These are phyloP conservation scores for Chrosomus eos DNA, from an alignment of 2,797 vertebrate species.

Conservation along the genomic window DNA sequence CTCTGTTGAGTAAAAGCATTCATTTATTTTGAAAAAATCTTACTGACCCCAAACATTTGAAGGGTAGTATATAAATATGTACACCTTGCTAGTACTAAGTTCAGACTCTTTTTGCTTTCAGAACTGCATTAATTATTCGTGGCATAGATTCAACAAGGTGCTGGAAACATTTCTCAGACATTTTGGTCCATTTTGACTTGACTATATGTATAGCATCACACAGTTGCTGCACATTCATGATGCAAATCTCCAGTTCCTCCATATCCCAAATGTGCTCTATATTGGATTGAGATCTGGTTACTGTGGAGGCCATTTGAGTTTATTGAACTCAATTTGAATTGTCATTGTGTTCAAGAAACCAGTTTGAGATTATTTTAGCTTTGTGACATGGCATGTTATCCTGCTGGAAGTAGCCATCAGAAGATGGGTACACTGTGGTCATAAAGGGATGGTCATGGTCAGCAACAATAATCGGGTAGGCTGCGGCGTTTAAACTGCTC, in stretches of 20 bases:
- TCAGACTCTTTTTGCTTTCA: too few relatives aligned
- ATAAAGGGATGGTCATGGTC: neutral
- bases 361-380: neutral
- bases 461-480: too few relatives aligned
- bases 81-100: too few relatives aligned
- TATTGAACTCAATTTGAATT: too few relatives aligned
- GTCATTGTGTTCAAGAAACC: too few relatives aligned
- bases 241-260: too few relatives aligned
- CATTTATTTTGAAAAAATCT: neutral
- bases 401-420: conserved; percentile 56
- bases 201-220: neutral
- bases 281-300: neutral
- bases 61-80: neutral
- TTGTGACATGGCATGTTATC: conserved; percentile 43
- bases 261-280: too few relatives aligned
- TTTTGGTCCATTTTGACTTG: neutral
- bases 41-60: neutral
- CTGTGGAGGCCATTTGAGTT: too few relatives aligned
- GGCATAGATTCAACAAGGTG: neutral
- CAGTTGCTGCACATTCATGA: neutral
- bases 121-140: neutral
- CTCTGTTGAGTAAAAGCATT: neutral
- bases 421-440: conserved; percentile 32
- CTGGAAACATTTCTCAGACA: neutral
- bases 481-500: too few relatives aligned